Percentiles rank a stretch among this genome's conserved stretches.
Conservation (phyloP, 1,140 invertebrate genomes). For the Drosophila obscura region DNA sequence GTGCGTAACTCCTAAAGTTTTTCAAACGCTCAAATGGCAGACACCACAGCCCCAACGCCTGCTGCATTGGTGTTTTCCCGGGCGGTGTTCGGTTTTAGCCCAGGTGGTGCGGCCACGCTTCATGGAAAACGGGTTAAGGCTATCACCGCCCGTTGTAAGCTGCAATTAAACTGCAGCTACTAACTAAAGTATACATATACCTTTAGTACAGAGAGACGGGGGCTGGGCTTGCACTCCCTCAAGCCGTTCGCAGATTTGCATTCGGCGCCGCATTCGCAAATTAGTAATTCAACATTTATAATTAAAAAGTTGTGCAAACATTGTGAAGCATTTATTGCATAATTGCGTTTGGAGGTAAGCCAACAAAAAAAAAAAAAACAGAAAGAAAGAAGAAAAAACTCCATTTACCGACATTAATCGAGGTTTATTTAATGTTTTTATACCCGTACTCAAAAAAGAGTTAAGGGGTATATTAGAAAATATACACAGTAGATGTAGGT, state of each 20-base stretch:
- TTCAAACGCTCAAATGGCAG: not conserved
- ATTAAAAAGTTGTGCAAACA: constrained; percentile 42
- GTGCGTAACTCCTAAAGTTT: no score
- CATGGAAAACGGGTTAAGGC: constrained; percentile 57
- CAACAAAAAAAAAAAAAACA: constrained; percentile 35
- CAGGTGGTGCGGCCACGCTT: constrained; percentile 19
- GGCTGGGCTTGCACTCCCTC: not conserved
- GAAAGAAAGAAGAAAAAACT: not conserved
- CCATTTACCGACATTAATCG: constrained; percentile 23
- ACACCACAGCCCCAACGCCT: not conserved
- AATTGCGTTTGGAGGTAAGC: constrained; percentile 26
- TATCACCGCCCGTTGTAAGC: constrained; percentile 33
- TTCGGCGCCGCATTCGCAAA: constrained; percentile 19
- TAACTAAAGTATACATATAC: not conserved
- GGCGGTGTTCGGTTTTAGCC: not conserved
- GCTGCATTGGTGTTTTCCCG: constrained; percentile 1
- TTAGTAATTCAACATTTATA: constrained; percentile 39
- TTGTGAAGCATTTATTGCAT: constrained; percentile 42
- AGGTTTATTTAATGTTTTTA: constrained; percentile 28
- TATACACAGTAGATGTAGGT: no score
- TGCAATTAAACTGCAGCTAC: constrained; percentile 12
- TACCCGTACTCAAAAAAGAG: no score
- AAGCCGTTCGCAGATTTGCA: not conserved
- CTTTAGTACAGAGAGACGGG: not conserved
- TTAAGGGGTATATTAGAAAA: no score